Base-by-base conservation (phyloP, 2,888 invertebrate species). In the Megamerina dolium region DNA sequence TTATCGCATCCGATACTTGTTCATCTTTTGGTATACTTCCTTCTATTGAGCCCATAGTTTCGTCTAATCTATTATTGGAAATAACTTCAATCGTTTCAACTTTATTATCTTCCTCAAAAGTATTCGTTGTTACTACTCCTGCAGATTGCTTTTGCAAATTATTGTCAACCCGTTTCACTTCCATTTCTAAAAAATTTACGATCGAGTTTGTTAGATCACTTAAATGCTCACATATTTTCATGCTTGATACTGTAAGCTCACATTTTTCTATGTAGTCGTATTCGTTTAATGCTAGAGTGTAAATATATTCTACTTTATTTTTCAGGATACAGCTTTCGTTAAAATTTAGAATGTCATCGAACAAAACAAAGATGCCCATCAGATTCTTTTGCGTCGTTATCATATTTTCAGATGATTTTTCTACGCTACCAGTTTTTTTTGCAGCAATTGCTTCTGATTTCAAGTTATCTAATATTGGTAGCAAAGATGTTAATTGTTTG, bases 331-430 rank as follows among this genome's bases (percentile, higher is more conserved):
- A n/a, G n/a, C 21, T 17, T 17, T 16, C 23, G 5, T 18, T 34
- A 12, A 19, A 13, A 14, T 13, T 5, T 5, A 53, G 20, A 4
- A 62, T 36, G 21, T 66, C 65, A 32, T 66, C 66, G 18, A 58
- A 46, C n/a, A 61, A 53, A 19, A 66, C 55, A 26, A 61, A 66
- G 18, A 59, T 50, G 4, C 65, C 61, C 67, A 68, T 68, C 2
- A 67, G 20, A 21, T 54, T 59, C 27, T 61, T 60, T 41, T 68
- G 68, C 13, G 68, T 23, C 10, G 57, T 49, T 5, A 67, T 55
- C 57, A 50, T 43, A 3, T 33, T 32, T 3, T 40, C 35, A n/a
- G 44, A 43, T 2, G 44, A 48, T 30, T 51, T 48, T 10, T 45
- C 46, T 4, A 40, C 6, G 6, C 10, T 23, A 8, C n/a, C 31